These are phyloP conservation scores for Malurus alboscapulatus DNA, from an alignment of 2,113 vertebrate species.

Conservation along the genomic window DNA sequence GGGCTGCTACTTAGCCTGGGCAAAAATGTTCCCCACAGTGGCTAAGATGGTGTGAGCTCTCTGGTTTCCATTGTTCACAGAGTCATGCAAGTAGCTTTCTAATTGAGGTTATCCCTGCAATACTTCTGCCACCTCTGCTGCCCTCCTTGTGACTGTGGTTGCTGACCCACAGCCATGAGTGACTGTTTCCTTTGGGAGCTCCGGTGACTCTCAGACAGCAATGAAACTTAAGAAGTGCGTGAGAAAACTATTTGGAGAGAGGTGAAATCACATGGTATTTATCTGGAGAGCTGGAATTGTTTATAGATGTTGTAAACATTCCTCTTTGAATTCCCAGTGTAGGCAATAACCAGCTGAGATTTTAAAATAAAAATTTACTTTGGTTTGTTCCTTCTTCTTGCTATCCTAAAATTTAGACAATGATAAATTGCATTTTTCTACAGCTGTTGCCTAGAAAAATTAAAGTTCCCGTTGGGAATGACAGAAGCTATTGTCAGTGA, in stretches of 20 bases:
- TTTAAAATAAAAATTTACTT: not conserved
- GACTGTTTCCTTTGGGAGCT: not conserved
- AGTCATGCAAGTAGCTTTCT: not conserved
- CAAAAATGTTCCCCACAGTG: not conserved
- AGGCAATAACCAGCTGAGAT: not conserved
- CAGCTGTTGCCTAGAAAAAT: not conserved
- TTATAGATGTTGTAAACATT: conserved; percentile 15
- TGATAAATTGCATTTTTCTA: not conserved
- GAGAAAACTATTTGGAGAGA: conserved; percentile 23
- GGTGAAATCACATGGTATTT: conserved; percentile 6
- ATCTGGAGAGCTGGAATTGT: conserved; percentile 20
- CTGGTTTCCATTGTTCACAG: not conserved
- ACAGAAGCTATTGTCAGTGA: not conserved
- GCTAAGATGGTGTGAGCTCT: not conserved
- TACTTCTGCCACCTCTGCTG: not conserved
- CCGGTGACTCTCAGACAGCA: not conserved
- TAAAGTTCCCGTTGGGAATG: not conserved
- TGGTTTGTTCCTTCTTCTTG: not conserved
- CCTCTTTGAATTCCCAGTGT: not conserved
- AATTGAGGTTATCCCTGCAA: not conserved
- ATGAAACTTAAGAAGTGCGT: not conserved
- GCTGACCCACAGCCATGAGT: not conserved
- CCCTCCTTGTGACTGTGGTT: not conserved
- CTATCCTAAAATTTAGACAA: not conserved
- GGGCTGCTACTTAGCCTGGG: not conserved